Conservation (phyloP, 37 sponge, comb jelly and placozoan species). For the Beroe forskalii region DNA sequence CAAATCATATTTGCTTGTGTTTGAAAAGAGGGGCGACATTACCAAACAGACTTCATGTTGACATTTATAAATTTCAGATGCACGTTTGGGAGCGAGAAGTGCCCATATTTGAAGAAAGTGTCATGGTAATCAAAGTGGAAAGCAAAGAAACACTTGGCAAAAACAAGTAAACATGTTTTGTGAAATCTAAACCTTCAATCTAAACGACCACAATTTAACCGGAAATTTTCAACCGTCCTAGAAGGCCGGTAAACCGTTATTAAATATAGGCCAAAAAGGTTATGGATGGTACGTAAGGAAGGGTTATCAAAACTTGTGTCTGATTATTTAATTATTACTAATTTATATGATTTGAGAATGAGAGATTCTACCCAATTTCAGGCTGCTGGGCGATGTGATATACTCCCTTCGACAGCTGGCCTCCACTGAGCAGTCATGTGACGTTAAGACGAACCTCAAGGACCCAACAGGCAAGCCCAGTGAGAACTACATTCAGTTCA, state of each 20-base stretch:
- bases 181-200: too few relatives aligned
- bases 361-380: background rate
- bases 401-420: background rate
- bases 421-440: background rate
- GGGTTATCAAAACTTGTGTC: too few relatives aligned
- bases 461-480: slow-evolving; percentile 2
- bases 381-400: background rate
- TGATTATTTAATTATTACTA: too few relatives aligned
- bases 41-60: too few relatives aligned
- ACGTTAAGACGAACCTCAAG: slow-evolving; percentile 2
- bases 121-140: background rate
- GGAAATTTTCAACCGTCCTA: too few relatives aligned
- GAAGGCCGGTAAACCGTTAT: too few relatives aligned
- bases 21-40: too few relatives aligned
- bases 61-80: slow-evolving; percentile 27
- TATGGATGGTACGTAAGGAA: too few relatives aligned
- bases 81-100: slow-evolving; percentile 9
- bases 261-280: too few relatives aligned
- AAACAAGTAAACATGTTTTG: background rate
- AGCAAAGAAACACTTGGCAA: background rate
- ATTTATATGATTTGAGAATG: too few relatives aligned
- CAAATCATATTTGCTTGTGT: too few relatives aligned
- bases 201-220: too few relatives aligned
- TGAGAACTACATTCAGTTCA: slow-evolving; percentile 4
- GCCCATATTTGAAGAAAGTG: slow-evolving; percentile 10